Evolutionary conservation across 2,888 invertebrate genomes (phyloP), one percentile per base, ranked within the genome.

Genomic region (Celastrina argiolus): DNA sequence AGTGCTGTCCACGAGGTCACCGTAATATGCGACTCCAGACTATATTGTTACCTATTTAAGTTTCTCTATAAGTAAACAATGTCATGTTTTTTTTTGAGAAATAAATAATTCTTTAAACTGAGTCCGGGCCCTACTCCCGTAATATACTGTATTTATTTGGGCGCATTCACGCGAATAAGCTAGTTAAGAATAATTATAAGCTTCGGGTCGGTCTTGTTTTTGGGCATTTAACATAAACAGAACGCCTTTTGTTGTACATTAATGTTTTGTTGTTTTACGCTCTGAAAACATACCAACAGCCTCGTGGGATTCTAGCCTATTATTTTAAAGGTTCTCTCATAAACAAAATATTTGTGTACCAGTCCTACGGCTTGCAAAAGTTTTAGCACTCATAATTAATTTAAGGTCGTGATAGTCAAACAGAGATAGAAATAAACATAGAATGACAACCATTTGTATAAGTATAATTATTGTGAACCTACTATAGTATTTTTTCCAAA

Each of bases 141-240:
- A n/a, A n/a, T n/a, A n/a, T n/a, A n/a, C n/a, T n/a, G n/a, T n/a
- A n/a, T n/a, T n/a, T n/a, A n/a, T n/a, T n/a, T n/a, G n/a, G n/a
- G n/a, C n/a, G n/a, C n/a, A n/a, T n/a, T n/a, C n/a, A n/a, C n/a
- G n/a, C n/a, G n/a, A n/a, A n/a, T n/a, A n/a, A n/a, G n/a, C n/a
- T n/a, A 59, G 18, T 59, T 59, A 18, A 4, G 18, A 16, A 59
- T 59, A 16, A 59, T 45, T 45, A 45, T 59, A 18, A 34, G 8
- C 34, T 34, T 18, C 16, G 31, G 18, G 10, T 18, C 36, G 58
- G 16, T 16, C n/a, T 8, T 58, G 58, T 36, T 59, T 59, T 59
- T 18, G 36, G 59, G 36, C 16, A 59, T 59, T 34, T 4, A 36
- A 59, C 59, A 59, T 31, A 59, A 59, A 59, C 59, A 59, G 26